Percentiles rank a stretch among this genome's conserved stretches.
Conservation (phyloP, 35 echinoderm and acorn worm species). For the Chiridota heheva region DNA sequence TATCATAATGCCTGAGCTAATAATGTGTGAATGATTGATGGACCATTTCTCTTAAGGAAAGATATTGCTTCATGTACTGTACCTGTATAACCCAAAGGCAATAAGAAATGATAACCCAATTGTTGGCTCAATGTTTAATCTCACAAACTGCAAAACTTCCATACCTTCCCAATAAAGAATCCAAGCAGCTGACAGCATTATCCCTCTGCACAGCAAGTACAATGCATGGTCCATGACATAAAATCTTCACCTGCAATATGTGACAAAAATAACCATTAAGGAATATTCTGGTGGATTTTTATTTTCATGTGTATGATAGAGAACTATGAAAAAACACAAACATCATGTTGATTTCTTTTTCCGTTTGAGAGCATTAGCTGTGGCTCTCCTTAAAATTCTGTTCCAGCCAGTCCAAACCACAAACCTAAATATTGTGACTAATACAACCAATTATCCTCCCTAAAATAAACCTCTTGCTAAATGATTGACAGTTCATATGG, state of each 20-base stretch:
- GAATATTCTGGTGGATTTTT: not conserved
- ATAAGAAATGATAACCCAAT: not conserved
- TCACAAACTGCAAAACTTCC: slow-evolving; percentile 9
- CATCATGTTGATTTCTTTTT: too few species aligned
- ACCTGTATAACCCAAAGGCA: not conserved
- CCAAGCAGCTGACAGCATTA: slow-evolving; percentile 96
- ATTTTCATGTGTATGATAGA: not conserved
- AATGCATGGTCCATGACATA: slow-evolving; percentile 83
- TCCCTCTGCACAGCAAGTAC: slow-evolving; percentile 87
- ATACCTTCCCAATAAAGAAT: slow-evolving; percentile 79
- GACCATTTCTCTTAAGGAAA: too few species aligned
- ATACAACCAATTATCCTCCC: too few species aligned
- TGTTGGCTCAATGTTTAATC: not conserved
- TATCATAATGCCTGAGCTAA: too few species aligned
- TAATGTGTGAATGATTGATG: too few species aligned
- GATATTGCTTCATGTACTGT: too few species aligned
- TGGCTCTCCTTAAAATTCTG: too few species aligned
- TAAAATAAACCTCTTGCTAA: too few species aligned
- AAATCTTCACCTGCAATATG: slow-evolving; percentile 61
- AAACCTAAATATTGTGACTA: too few species aligned
- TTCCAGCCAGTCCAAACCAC: too few species aligned
- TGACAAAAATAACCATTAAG: not conserved
- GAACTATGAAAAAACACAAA: not conserved
- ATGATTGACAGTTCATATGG: too few species aligned
- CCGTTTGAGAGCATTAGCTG: not conserved